Conservation (phyloP, 2,797 vertebrate species). For the Avahi laniger region DNA sequence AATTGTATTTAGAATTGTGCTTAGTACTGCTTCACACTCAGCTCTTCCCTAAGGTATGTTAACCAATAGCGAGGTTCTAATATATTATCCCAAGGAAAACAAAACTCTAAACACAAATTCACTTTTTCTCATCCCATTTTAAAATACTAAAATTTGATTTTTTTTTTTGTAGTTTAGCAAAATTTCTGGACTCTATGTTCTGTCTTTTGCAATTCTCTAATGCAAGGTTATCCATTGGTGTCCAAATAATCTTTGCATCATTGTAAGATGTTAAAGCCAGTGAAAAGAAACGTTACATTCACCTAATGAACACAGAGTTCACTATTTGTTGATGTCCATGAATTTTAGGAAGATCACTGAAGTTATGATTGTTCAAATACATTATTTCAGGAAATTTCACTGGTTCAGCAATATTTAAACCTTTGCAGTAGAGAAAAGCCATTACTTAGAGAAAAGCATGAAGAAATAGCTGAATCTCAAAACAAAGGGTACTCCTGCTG, state of each 20-base stretch:
- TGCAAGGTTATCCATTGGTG: neutral
- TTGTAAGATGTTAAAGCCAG: neutral
- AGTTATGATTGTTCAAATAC: neutral
- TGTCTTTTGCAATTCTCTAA: neutral
- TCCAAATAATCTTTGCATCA: neutral
- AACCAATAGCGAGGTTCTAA: neutral
- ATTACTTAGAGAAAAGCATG: neutral
- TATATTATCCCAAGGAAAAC: neutral
- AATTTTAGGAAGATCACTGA: neutral
- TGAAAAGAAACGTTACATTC: neutral
- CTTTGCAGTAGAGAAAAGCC: neutral
- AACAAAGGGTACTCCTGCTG: neutral
- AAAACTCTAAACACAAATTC: neutral
- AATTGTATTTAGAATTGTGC: constrained; percentile 49
- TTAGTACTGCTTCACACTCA: neutral
- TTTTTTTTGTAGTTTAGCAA: neutral
- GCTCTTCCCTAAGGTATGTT: constrained; percentile 40
- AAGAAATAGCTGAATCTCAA: constrained; percentile 4
- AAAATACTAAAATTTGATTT: neutral
- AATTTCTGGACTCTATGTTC: neutral
- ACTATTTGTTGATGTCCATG: neutral
- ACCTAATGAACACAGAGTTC: neutral
- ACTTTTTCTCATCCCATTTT: neutral
- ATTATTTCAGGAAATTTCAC: neutral
- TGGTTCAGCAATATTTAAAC: neutral